phyloP scores from a whole-genome alignment of 2,888 invertebrate species.

The Augiades crinisus region DNA sequence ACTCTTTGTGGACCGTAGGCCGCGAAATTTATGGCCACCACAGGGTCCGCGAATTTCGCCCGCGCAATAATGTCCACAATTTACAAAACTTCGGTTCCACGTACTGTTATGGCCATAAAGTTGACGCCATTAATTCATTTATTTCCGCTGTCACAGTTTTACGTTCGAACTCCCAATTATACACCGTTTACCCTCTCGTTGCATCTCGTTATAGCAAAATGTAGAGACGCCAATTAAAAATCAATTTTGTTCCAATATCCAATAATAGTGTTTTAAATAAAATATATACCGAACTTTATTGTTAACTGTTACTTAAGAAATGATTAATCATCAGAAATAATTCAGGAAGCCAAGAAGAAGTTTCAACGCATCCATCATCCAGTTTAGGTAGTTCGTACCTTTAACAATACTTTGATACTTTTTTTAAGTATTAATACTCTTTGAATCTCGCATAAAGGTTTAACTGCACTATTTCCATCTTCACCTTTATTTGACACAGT shows the following conservation, averaged over 20 bases:
- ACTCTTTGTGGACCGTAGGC: slow-evolving; percentile 27
- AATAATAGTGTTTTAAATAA: not conserved
- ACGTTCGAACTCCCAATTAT: slow-evolving; percentile 10
- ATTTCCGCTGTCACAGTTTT: slow-evolving; percentile 9
- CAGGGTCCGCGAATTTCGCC: slow-evolving; percentile 2
- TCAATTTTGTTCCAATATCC: not conserved
- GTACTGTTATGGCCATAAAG: slow-evolving; percentile 10
- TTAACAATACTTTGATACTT: too few relatives aligned
- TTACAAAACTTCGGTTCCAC: slow-evolving; percentile 5
- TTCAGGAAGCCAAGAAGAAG: too few relatives aligned
- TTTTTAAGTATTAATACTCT: too few relatives aligned
- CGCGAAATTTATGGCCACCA: slow-evolving; percentile 20
- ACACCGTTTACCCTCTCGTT: not conserved
- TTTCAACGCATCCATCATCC: too few relatives aligned
- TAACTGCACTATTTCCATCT: too few relatives aligned
- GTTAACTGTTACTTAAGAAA: too few relatives aligned
- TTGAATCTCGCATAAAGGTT: too few relatives aligned
- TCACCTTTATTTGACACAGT: too few relatives aligned
- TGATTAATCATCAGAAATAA: too few relatives aligned
- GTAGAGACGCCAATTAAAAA: not conserved
- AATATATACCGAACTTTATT: too few relatives aligned
- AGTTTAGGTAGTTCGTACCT: too few relatives aligned
- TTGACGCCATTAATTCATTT: slow-evolving; percentile 19
- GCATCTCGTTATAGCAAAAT: not conserved
- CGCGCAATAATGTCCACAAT: slow-evolving; percentile 20